A percentile compares a stretch with the other conserved stretches of the same genome.
Conservation (phyloP, 2,797 vertebrate genomes). For the Picus viridis region DNA sequence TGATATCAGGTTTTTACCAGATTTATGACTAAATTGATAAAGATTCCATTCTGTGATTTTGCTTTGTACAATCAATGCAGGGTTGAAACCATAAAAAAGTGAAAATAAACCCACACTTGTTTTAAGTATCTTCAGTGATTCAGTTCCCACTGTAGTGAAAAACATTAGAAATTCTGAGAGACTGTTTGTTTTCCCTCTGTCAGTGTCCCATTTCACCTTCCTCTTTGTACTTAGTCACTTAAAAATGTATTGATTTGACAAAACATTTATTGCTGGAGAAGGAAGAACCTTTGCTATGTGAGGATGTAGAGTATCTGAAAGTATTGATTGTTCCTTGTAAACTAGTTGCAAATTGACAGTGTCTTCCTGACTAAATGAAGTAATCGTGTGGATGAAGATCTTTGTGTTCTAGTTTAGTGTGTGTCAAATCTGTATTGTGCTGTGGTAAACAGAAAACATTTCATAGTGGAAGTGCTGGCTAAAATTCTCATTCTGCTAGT, state of each 20-base stretch:
- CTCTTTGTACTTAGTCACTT: neutral
- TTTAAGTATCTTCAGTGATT: neutral
- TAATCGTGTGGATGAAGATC: neutral
- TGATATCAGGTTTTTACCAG: neutral
- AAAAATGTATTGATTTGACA: neutral
- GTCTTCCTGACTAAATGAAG: neutral
- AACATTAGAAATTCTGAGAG: neutral
- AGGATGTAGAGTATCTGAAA: slow-evolving; percentile 22
- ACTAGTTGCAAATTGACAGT: slow-evolving; percentile 6
- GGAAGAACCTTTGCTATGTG: neutral
- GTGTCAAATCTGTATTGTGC: slow-evolving; percentile 11
- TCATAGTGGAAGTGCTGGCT: slow-evolving; percentile 45
- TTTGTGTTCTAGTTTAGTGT: neutral
- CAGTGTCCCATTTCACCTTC: neutral
- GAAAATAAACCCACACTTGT: neutral
- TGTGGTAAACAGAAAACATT: slow-evolving; percentile 42
- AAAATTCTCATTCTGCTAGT: slow-evolving; percentile 23
- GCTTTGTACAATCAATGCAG: neutral
- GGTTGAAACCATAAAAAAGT: neutral
- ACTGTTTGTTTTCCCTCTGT: neutral
- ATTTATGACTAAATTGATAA: slow-evolving; percentile 1
- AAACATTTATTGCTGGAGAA: neutral
- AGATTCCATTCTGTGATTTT: neutral
- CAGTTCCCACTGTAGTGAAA: neutral
- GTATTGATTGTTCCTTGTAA: slow-evolving; percentile 23